Evolutionary conservation across 2,797 vertebrate species (phyloP).

Genomic region (Poecilia gillii): DNA sequence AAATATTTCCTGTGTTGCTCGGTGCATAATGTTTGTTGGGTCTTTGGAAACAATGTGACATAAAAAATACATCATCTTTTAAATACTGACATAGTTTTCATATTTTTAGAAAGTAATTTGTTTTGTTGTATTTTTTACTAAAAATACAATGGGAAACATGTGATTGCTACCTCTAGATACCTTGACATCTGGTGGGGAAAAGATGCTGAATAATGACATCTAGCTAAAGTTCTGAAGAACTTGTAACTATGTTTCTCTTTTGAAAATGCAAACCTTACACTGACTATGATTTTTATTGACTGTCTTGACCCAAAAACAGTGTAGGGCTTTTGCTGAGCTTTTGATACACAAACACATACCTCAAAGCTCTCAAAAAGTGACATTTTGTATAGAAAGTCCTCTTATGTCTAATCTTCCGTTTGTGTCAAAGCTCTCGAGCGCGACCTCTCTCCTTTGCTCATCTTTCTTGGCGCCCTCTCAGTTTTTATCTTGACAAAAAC

Average conservation of each 20-base stretch:
- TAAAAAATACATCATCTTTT: not conserved
- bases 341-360: not conserved
- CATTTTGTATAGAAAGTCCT: not conserved
- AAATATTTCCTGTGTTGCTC: constrained; percentile 3
- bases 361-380: not conserved
- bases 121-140: not conserved
- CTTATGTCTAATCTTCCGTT: not conserved
- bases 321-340: not conserved
- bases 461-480: constrained; percentile 9
- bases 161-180: not conserved
- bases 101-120: not conserved
- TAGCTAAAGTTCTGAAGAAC: not conserved
- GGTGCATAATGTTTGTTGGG: not conserved
- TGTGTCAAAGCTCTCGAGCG: constrained; percentile 42
- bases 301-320: not conserved
- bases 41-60: not conserved
- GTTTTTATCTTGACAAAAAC: constrained; percentile 61
- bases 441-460: constrained; percentile 37
- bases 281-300: not conserved
- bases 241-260: not conserved
- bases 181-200: not conserved
- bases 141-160: not conserved
- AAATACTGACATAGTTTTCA: not conserved
- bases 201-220: not conserved
- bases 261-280: not conserved